Conservation (phyloP, 2,797 vertebrate species). For the Tamandua tetradactyla region DNA sequence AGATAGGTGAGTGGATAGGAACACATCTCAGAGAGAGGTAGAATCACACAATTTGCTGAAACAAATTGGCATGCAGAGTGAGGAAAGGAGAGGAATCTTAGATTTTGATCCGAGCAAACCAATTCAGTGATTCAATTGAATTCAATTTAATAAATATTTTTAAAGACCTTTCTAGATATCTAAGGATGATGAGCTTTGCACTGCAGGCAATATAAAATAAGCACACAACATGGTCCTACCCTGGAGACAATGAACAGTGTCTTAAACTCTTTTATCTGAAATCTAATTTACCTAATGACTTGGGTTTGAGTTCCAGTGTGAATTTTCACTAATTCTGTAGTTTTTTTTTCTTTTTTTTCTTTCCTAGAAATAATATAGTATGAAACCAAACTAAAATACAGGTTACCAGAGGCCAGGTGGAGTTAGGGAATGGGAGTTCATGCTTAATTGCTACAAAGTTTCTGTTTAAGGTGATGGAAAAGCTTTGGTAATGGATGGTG, state of each 20-base stretch:
- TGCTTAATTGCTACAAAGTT: background rate
- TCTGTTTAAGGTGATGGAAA: too few relatives aligned
- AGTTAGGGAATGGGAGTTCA: too few relatives aligned
- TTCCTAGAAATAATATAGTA: background rate
- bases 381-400: background rate
- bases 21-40: background rate
- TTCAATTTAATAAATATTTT: too few relatives aligned
- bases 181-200: background rate
- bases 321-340: background rate
- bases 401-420: too few relatives aligned
- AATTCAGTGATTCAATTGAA: too few relatives aligned
- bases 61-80: background rate
- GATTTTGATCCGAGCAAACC: background rate
- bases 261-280: background rate
- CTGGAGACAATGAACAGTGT: background rate
- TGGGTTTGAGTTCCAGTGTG: background rate
- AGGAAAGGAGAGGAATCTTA: background rate
- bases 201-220: background rate
- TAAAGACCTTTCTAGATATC: too few relatives aligned
- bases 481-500: too few relatives aligned
- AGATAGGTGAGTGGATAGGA: too few relatives aligned
- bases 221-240: background rate
- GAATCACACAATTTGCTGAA: background rate
- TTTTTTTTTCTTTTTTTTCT: background rate
- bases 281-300: background rate